These are phyloP conservation scores for Zygothrica quintamaculata DNA, from an alignment of 2,888 invertebrate species.

Conservation along the genomic window DNA sequence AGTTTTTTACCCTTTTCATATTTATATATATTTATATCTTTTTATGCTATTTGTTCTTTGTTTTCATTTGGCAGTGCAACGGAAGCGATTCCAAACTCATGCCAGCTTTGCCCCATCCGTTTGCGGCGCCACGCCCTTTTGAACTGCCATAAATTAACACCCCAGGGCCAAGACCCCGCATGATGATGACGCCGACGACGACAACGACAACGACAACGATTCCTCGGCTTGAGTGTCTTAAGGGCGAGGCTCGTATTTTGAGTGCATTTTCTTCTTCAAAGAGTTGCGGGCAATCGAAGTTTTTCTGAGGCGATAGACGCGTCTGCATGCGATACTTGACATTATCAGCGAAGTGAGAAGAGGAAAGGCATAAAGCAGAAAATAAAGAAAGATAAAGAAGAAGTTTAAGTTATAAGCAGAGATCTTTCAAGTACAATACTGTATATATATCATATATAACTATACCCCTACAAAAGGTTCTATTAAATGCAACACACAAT, in stretches of 20 bases:
- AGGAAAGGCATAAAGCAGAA: background rate
- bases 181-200: slow-evolving; percentile 26
- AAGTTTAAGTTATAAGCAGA: background rate
- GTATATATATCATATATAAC: no score
- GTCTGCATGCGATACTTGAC: slow-evolving; percentile 36
- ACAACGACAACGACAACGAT: no score
- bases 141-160: slow-evolving; percentile 69
- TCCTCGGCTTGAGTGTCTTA: slow-evolving; percentile 19
- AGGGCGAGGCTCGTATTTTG: slow-evolving; percentile 1
- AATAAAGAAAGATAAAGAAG: background rate
- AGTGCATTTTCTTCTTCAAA: slow-evolving; percentile 23
- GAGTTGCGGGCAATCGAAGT: slow-evolving; percentile 24
- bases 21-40: no score
- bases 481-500: no score
- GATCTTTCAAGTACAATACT: slow-evolving; percentile 3
- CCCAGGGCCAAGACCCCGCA: slow-evolving; percentile 33
- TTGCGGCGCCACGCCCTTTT: slow-evolving; percentile 67
- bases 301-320: slow-evolving; percentile 22
- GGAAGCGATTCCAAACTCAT: slow-evolving; percentile 34
- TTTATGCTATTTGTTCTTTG: background rate
- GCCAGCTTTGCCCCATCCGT: slow-evolving; percentile 8
- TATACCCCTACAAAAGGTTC: background rate
- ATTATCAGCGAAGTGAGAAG: slow-evolving; percentile 32
- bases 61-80: slow-evolving; percentile 29
- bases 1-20: slow-evolving; percentile 17